These are phyloP conservation scores for Scaptomyza pallida DNA, from an alignment of 1,140 invertebrate genomes.

Conservation along the genomic window DNA sequence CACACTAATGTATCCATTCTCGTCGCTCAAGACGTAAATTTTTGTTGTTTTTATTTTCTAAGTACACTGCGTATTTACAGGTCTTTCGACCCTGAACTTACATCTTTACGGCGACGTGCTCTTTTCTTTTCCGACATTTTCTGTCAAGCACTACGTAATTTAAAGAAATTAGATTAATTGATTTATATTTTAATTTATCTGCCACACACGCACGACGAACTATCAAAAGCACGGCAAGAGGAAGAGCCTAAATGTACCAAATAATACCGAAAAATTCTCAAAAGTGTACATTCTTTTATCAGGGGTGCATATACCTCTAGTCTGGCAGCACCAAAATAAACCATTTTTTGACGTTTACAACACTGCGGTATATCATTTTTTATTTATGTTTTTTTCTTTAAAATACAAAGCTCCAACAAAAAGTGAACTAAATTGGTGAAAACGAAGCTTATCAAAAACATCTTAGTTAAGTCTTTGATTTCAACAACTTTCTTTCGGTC, in stretches of 20 bases:
- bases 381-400: not conserved
- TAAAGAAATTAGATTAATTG: conserved; percentile 33
- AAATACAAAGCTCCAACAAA: not conserved
- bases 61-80: not conserved
- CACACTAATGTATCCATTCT: conserved; percentile 7
- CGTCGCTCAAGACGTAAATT: conserved; percentile 12
- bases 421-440: conserved; percentile 17
- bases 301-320: not conserved
- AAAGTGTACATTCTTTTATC: not conserved
- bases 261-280: conserved; percentile 33
- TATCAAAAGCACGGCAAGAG: conserved; percentile 21
- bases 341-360: too few species aligned
- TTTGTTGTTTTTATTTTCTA: conserved; percentile 6
- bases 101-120: conserved; percentile 82
- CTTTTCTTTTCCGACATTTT: conserved; percentile 83
- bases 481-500: not conserved
- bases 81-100: conserved; percentile 53
- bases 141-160: conserved; percentile 12
- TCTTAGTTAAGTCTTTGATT: not conserved
- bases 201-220: conserved; percentile 65
- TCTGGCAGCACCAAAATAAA: not conserved
- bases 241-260: conserved; percentile 27
- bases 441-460: conserved; percentile 3
- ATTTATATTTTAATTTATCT: conserved; percentile 61
- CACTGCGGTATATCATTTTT: too few species aligned